Conservation (phyloP, 2,113 vertebrate genomes). For the Mus pahari region DNA sequence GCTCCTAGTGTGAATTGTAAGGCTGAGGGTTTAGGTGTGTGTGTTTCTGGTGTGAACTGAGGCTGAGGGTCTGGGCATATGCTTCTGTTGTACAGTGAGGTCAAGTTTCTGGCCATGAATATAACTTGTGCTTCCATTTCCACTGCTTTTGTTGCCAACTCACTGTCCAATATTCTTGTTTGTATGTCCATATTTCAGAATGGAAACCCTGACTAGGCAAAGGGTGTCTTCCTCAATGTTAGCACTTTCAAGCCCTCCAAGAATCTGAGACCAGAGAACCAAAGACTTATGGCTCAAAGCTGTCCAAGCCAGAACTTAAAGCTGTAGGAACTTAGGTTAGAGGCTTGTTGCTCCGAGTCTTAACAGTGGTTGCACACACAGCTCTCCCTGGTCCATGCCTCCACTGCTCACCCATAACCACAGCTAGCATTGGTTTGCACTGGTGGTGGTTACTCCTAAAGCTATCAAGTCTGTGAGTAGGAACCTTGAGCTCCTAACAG, state of each 20-base stretch:
- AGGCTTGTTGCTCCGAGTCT: neutral
- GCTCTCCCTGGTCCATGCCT: neutral
- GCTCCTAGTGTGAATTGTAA: too few relatives aligned
- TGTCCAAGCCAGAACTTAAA: neutral
- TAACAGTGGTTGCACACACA: neutral
- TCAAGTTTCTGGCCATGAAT: neutral
- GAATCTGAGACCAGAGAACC: neutral
- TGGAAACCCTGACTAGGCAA: neutral
- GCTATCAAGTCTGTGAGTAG: too few relatives aligned
- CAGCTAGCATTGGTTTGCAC: neutral
- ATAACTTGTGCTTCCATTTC: neutral
- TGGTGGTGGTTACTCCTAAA: neutral
- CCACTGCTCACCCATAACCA: too few relatives aligned
- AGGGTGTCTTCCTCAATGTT: neutral
- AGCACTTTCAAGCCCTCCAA: neutral
- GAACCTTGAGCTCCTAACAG: too few relatives aligned
- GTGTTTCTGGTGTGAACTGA: neutral
- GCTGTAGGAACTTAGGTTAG: neutral
- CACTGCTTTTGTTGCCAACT: neutral
- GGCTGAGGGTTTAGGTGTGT: neutral
- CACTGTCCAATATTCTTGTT: neutral
- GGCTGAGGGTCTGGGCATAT: too few relatives aligned
- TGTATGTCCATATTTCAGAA: neutral
- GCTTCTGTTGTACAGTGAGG: neutral
- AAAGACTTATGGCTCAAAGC: neutral